Base-by-base conservation (phyloP, 2,888 invertebrate genomes). In the Zygothrica quintamaculata region DNA sequence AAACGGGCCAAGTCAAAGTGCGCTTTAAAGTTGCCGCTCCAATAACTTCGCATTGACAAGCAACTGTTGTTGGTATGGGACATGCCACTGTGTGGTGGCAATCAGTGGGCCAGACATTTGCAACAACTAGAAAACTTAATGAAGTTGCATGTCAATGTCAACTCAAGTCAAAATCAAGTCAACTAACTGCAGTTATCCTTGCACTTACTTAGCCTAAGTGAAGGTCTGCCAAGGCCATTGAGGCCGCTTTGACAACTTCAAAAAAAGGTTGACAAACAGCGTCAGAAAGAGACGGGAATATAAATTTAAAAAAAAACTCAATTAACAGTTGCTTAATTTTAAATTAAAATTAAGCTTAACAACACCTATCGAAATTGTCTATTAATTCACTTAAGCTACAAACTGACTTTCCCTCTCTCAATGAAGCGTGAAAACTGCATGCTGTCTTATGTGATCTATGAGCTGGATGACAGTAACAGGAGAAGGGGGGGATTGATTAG, bases 121-220 rank as follows among this genome's bases (percentile, higher is more conserved):
- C 36, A 37, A 39, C 59, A 60, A 51, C 61, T 68, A n/a, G n/a
- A n/a, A n/a, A n/a, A n/a, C 64, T 69, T 82, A 82, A 78, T 78
- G 82, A 82, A 85, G 78, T 79, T 70, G 84, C 86, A 82, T 79
- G 86, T 86, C 80, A 84, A 80, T 80, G 80, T 81, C 87, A 77
- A 64, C 48, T 56, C 43, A 55, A 74, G 67, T 79, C 65, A 79
- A 65, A 60, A 71, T 73, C 72, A 65, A 62, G 25, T 55, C 52
- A 65, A 59, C 34, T 57, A 61, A 57, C 56, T 70, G 69, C 61
- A 79, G 74, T 79, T 84, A 86, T 82, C 82, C 82, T 82, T 82
- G 81, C 84, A 86, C 81, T 86, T 84, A 79, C 62, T 39, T 34
- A 26, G 43, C 55, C 40, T 65, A 77, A 82, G 81, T 86, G 87